These are phyloP conservation scores for Larimichthys polyactis DNA, from an alignment of 2,113 vertebrate species.

Conservation along the genomic window DNA sequence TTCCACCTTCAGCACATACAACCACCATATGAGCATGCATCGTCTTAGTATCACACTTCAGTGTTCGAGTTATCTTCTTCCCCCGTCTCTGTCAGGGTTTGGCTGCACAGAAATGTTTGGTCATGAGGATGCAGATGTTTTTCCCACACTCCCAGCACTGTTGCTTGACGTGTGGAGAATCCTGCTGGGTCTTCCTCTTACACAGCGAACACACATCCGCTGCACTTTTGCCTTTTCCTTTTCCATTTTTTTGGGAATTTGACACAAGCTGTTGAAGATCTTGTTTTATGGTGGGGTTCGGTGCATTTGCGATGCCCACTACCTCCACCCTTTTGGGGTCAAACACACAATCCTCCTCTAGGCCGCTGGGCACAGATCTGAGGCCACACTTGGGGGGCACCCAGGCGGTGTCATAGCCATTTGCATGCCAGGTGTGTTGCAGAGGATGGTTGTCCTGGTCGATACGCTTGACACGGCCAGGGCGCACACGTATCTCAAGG, in stretches of 20 bases:
- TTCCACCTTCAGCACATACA: not conserved
- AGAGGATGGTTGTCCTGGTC: conserved; percentile 72
- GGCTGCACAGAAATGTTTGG: conserved; percentile 58
- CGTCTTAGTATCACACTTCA: not conserved
- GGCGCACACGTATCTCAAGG: conserved; percentile 62
- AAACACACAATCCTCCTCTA: conserved; percentile 82
- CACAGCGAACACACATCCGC: conserved; percentile 65
- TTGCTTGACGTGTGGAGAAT: conserved; percentile 57
- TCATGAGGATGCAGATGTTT: conserved; percentile 75
- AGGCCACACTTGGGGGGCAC: conserved; percentile 79
- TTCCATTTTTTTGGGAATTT: not conserved
- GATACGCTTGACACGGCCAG: conserved; percentile 73
- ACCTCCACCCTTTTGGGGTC: conserved; percentile 76
- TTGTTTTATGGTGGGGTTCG: not conserved
- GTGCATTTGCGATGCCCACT: conserved; percentile 57
- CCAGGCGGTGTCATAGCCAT: conserved; percentile 79
- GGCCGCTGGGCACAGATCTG: conserved; percentile 72
- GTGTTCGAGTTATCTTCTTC: not conserved
- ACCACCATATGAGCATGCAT: not conserved
- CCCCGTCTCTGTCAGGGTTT: not conserved
- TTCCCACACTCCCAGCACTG: conserved; percentile 78
- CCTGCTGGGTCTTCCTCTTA: conserved; percentile 48
- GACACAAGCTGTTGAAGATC: conserved; percentile 65
- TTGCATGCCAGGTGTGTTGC: conserved; percentile 63
- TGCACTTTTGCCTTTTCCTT: not conserved